phyloP scores from a whole-genome alignment of 1,140 invertebrate species.

The Epicauta chinensis region DNA sequence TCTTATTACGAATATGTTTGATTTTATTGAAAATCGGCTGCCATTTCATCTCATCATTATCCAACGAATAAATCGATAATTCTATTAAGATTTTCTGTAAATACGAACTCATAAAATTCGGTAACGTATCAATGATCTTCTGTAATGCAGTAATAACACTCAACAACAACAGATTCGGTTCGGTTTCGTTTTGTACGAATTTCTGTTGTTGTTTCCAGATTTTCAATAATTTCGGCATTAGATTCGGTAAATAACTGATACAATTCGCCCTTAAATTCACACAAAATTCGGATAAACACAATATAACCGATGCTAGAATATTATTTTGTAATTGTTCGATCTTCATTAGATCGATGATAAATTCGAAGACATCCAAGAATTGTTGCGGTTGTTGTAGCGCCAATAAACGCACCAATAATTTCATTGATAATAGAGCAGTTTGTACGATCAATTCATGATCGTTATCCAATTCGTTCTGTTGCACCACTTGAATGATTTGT shows the following conservation, averaged over 20 bases:
- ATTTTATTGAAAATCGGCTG: slow-evolving; percentile 52
- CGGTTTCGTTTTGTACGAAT: slow-evolving; percentile 28
- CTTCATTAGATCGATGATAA: slow-evolving; percentile 54
- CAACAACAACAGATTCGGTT: slow-evolving; percentile 42
- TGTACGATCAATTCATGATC: slow-evolving; percentile 65
- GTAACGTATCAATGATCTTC: slow-evolving; percentile 73
- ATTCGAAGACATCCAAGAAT: slow-evolving; percentile 58
- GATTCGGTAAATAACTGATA: slow-evolving; percentile 62
- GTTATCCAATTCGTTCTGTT: slow-evolving; percentile 41
- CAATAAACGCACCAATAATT: slow-evolving; percentile 67
- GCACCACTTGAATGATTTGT: slow-evolving; percentile 50
- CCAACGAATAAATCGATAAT: slow-evolving; percentile 51
- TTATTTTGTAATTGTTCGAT: slow-evolving; percentile 56
- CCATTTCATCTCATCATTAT: slow-evolving; percentile 45
- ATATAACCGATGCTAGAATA: slow-evolving; percentile 64
- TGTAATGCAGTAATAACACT: slow-evolving; percentile 61
- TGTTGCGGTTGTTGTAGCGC: slow-evolving; percentile 55
- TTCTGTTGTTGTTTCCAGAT: slow-evolving; percentile 47
- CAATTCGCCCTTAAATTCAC: slow-evolving; percentile 65
- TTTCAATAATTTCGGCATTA: slow-evolving; percentile 71
- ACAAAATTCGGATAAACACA: slow-evolving; percentile 77
- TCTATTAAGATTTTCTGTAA: slow-evolving; percentile 66
- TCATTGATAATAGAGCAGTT: slow-evolving; percentile 72
- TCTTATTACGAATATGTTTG: slow-evolving; percentile 56
- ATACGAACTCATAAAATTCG: slow-evolving; percentile 78